Percentiles rank a stretch among this genome's conserved stretches.
These are phyloP conservation scores for Cantharis rustica DNA, from an alignment of 2,888 invertebrate species.

Conservation along the genomic window DNA sequence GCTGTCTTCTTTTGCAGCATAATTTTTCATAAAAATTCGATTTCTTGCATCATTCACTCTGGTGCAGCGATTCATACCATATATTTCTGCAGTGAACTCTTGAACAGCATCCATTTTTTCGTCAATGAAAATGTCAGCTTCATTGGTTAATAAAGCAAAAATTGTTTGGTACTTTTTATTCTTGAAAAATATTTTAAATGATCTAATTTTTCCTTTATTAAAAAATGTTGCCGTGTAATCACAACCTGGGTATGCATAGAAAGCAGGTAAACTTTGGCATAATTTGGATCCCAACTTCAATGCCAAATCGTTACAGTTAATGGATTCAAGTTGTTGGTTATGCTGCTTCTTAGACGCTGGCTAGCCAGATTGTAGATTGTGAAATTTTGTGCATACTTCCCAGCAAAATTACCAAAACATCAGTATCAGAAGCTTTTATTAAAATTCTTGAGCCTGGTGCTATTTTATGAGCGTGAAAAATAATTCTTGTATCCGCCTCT, in stretches of 20 bases:
- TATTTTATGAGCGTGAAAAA: neutral
- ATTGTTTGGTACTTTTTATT: conserved; percentile 40
- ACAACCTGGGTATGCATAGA: conserved; percentile 34
- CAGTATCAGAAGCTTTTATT: conserved; percentile 39
- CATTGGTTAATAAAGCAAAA: conserved; percentile 44
- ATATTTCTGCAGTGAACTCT: conserved; percentile 27
- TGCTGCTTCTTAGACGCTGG: neutral
- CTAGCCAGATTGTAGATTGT: conserved; percentile 35
- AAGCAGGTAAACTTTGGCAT: conserved; percentile 37
- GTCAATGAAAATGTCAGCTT: conserved; percentile 36
- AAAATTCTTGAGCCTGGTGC: conserved; percentile 34
- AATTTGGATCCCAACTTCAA: conserved; percentile 32
- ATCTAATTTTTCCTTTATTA: conserved; percentile 43
- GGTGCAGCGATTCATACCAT: conserved; percentile 41
- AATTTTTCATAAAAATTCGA: conserved; percentile 42
- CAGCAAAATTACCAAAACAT: conserved; percentile 40
- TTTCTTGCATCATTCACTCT: conserved; percentile 27
- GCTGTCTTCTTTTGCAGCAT: conserved; percentile 39
- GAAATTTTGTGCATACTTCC: conserved; percentile 39
- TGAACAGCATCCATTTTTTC: conserved; percentile 45
- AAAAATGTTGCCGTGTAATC: conserved; percentile 37
- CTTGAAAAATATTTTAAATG: conserved; percentile 40
- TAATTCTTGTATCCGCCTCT: no score
- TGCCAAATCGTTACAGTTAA: conserved; percentile 38
- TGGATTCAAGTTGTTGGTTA: conserved; percentile 34